A percentile compares a stretch with the other conserved stretches of the same genome.
Evolutionary conservation across 2,113 vertebrate species (phyloP).

Genomic region (Poicephalus meyeri): DNA sequence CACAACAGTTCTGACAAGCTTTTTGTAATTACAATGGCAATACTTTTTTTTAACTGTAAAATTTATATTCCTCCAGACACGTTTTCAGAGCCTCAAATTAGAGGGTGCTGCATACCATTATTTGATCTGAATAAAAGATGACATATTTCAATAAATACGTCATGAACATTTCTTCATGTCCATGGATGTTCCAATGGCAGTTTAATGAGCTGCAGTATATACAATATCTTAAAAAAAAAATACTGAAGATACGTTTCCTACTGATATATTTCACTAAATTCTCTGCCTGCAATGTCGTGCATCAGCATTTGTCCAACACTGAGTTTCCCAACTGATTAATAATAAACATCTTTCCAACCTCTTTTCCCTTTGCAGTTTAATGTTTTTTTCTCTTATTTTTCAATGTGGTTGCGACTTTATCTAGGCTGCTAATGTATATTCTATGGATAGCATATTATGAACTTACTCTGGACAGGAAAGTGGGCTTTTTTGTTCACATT

Average conservation of each 20-base stretch:
- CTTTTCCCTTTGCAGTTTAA: neutral
- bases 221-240: neutral
- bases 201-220: neutral
- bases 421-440: neutral
- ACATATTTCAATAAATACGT: neutral
- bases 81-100: neutral
- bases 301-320: neutral
- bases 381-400: neutral
- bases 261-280: neutral
- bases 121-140: neutral
- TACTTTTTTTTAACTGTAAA: neutral
- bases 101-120: neutral
- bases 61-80: neutral
- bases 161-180: neutral
- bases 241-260: neutral
- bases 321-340: neutral
- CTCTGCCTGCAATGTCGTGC: neutral
- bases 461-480: neutral
- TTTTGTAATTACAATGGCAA: neutral
- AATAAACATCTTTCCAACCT: neutral
- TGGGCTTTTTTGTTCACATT: neutral
- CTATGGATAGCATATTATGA: neutral
- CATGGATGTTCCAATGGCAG: neutral
- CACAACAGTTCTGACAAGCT: neutral
- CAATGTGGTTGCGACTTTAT: neutral